Evolutionary conservation across 2,888 invertebrate genomes (phyloP).

Genomic region (Amblyjoppa proteus): DNA sequence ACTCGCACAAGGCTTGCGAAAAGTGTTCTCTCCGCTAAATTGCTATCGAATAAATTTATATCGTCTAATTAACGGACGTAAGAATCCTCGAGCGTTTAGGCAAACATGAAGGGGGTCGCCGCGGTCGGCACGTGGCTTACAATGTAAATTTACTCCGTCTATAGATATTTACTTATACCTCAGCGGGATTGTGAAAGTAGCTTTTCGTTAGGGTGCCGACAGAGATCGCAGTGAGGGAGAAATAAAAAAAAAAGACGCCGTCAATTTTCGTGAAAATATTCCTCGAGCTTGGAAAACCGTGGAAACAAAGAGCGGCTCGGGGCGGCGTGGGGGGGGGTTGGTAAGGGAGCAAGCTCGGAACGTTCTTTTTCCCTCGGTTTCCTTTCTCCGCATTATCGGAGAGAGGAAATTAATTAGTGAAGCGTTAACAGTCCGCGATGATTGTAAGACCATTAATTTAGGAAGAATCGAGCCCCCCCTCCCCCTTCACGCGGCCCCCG

Average conservation of each 20-base stretch:
- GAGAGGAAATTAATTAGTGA: slow-evolving; percentile 49
- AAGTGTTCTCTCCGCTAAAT: no score
- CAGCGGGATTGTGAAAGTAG: background rate
- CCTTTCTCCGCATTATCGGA: slow-evolving; percentile 14
- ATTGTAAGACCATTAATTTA: slow-evolving; percentile 46
- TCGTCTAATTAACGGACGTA: no score
- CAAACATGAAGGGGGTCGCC: background rate
- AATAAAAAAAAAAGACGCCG: background rate
- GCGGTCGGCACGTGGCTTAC: no score
- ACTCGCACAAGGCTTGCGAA: no score
- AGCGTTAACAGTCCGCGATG: slow-evolving; percentile 17
- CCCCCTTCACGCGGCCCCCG: background rate
- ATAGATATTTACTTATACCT: background rate
- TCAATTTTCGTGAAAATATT: slow-evolving; percentile 31
- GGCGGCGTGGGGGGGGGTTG: background rate
- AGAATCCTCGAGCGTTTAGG: no score
- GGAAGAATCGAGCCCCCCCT: slow-evolving; percentile 17
- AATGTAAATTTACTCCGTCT: no score
- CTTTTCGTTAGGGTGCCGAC: background rate
- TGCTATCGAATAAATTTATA: no score
- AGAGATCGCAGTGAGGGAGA: background rate
- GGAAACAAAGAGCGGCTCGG: background rate
- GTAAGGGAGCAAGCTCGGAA: background rate
- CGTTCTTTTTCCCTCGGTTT: slow-evolving; percentile 14
- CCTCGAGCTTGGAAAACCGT: slow-evolving; percentile 17